Evolutionary conservation across 2,113 vertebrate species (phyloP).

Genomic region (Oostethus manadensis): DNA sequence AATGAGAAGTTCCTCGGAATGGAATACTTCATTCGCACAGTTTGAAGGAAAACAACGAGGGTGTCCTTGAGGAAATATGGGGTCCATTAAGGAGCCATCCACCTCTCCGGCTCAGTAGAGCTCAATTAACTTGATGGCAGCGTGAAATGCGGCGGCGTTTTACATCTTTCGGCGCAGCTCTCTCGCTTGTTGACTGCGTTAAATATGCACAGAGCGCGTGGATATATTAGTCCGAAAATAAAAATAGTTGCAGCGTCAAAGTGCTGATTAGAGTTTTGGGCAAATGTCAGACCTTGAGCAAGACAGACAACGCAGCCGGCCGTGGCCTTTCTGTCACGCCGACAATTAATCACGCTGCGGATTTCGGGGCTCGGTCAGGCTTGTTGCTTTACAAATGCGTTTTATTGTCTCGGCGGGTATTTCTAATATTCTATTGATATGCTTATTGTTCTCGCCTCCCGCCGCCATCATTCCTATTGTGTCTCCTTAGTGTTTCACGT

Average conservation of each 20-base stretch:
- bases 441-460: neutral
- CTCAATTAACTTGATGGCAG: no score
- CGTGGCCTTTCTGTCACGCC: neutral
- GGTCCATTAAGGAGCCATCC: no score
- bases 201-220: neutral
- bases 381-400: neutral
- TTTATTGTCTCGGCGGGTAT: neutral
- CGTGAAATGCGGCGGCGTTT: no score
- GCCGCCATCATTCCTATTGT: neutral
- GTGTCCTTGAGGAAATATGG: no score
- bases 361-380: neutral
- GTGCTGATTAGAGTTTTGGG: neutral
- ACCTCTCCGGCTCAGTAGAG: no score
- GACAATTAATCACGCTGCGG: conserved; percentile 1
- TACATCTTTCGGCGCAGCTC: no score
- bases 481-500: neutral
- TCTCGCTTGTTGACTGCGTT: neutral
- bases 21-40: no score
- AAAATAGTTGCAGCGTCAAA: neutral
- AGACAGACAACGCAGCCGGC: neutral
- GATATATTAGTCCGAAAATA: neutral
- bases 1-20: no score
- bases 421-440: neutral
- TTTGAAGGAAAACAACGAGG: no score
- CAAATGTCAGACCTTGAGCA: conserved; percentile 1